phyloP scores from a whole-genome alignment of 2,888 invertebrate species.

The Lumbricus terrestris region DNA sequence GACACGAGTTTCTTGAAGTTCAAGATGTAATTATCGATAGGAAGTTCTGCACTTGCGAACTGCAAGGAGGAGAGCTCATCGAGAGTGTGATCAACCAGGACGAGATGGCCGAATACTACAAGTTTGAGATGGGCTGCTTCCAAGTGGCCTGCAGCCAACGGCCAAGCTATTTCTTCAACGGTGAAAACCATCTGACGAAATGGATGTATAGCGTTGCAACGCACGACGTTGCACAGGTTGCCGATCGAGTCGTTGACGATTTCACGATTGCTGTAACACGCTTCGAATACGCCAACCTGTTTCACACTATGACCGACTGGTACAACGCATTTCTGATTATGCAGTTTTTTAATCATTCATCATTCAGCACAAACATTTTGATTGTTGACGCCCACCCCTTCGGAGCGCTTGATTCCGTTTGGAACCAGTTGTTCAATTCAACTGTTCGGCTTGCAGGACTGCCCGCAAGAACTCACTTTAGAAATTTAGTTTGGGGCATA shows the following conservation, averaged over 20 bases:
- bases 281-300: slow-evolving; percentile 40
- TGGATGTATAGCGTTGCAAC: slow-evolving; percentile 31
- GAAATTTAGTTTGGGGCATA: slow-evolving; percentile 48
- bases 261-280: slow-evolving; percentile 37
- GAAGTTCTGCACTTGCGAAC: slow-evolving; percentile 21
- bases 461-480: slow-evolving; percentile 34
- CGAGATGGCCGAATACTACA: slow-evolving; percentile 40
- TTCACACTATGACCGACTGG: slow-evolving; percentile 42
- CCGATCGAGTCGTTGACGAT: slow-evolving; percentile 19
- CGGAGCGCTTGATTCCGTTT: slow-evolving; percentile 49
- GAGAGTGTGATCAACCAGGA: slow-evolving; percentile 39
- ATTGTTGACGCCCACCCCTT: slow-evolving; percentile 54
- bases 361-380: slow-evolving; percentile 44
- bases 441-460: slow-evolving; percentile 44
- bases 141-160: slow-evolving; percentile 31
- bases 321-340: slow-evolving; percentile 41
- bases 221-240: background rate
- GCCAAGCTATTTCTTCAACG: slow-evolving; percentile 37
- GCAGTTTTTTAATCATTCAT: slow-evolving; percentile 39
- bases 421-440: slow-evolving; percentile 51
- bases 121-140: slow-evolving; percentile 37
- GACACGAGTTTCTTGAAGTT: slow-evolving; percentile 37
- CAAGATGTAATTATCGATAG: slow-evolving; percentile 35
- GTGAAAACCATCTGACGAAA: slow-evolving; percentile 38
- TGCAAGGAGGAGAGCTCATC: slow-evolving; percentile 40